Conservation (phyloP, 2,113 vertebrate genomes). For the Cyanistes caeruleus region DNA sequence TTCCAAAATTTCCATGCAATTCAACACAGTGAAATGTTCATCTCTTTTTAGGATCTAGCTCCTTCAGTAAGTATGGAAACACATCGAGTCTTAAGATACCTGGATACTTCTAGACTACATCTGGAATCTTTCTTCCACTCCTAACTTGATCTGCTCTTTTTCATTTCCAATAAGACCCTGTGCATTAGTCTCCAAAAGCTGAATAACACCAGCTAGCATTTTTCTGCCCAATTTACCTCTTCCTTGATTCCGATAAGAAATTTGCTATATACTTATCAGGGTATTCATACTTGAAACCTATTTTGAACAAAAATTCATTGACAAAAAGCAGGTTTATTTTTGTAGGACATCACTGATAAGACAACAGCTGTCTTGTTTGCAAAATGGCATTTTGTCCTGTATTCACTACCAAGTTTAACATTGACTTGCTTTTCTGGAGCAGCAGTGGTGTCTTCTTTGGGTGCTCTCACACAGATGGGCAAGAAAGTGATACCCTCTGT, state of each 20-base stretch:
- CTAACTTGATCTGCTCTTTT: background rate
- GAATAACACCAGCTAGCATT: background rate
- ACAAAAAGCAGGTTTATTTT: background rate
- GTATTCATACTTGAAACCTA: background rate
- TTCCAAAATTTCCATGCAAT: background rate
- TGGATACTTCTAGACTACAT: background rate
- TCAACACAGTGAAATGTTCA: background rate
- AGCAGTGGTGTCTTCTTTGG: background rate
- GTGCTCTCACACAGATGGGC: background rate
- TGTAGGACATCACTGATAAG: background rate
- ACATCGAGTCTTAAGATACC: background rate
- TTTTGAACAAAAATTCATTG: background rate
- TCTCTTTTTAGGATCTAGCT: background rate
- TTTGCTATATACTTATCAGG: background rate
- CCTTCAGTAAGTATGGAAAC: background rate
- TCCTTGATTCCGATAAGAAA: background rate
- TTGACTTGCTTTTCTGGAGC: background rate
- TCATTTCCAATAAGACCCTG: background rate
- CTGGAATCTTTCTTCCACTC: background rate
- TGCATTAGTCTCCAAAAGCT: background rate
- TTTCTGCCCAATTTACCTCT: background rate
- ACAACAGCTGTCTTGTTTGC: background rate
- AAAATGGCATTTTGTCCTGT: background rate
- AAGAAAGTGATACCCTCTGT: background rate
- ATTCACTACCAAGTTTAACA: background rate